Evolutionary conservation across 23 tunicate genomes (phyloP).

Genomic region (Ciona savignyi): DNA sequence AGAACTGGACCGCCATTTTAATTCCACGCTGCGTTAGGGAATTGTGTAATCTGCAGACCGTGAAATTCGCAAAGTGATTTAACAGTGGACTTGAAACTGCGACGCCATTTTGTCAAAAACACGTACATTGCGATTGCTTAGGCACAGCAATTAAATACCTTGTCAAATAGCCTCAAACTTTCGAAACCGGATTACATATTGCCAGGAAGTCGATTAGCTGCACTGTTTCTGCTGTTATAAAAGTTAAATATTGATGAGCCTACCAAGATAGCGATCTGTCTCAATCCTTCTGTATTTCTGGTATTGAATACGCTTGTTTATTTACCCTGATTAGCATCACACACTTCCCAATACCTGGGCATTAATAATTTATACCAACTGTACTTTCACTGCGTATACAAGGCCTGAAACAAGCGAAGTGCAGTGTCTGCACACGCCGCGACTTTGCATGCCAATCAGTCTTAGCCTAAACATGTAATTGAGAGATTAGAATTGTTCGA

Average conservation of each 20-base stretch:
- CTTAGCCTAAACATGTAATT: not conserved
- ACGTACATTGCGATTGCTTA: not conserved
- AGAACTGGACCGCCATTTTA: no score
- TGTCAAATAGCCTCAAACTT: not conserved
- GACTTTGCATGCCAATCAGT: not conserved
- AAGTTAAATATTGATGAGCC: not conserved
- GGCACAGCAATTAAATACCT: not conserved
- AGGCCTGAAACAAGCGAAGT: not conserved
- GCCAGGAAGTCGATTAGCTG: not conserved
- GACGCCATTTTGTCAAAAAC: not conserved
- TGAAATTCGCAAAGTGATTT: not conserved
- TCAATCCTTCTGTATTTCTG: not conserved
- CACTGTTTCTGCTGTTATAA: not conserved
- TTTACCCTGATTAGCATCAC: constrained; percentile 1
- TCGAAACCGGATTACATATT: not conserved
- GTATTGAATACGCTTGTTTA: not conserved
- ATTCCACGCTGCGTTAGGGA: no score
- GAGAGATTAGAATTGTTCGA: not conserved
- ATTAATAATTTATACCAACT: not conserved
- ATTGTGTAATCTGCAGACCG: not conserved
- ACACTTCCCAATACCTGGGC: not conserved
- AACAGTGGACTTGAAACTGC: not conserved
- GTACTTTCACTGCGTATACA: not conserved
- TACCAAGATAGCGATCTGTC: not conserved
- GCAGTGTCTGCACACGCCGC: not conserved